phyloP scores from a whole-genome alignment of 2,888 invertebrate species.

The Diarsia dahlii region DNA sequence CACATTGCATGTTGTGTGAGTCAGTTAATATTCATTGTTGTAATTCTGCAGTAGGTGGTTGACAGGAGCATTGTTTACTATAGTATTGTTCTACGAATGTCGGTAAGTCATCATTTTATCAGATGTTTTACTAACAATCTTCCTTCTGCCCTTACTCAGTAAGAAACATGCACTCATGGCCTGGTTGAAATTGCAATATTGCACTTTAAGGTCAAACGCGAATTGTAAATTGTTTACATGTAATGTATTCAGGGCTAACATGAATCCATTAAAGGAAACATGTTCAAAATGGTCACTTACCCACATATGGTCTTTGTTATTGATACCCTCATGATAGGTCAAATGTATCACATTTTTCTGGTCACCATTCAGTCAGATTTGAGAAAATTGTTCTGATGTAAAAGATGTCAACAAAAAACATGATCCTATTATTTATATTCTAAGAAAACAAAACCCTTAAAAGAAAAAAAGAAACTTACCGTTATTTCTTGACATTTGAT shows the following conservation, averaged over 20 bases:
- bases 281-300: constrained; percentile 34
- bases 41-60: constrained; percentile 37
- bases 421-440: too few species aligned
- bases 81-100: constrained; percentile 43
- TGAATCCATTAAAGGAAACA: constrained; percentile 75
- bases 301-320: constrained; percentile 48
- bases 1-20: constrained; percentile 48
- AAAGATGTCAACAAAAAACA: background rate
- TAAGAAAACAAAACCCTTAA: background rate
- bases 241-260: constrained; percentile 80
- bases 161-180: constrained; percentile 65
- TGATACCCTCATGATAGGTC: constrained; percentile 29
- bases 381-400: background rate
- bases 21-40: constrained; percentile 55
- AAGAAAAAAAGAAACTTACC: too few species aligned
- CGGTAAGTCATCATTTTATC: constrained; percentile 5
- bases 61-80: constrained; percentile 54
- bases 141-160: constrained; percentile 30
- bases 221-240: constrained; percentile 66
- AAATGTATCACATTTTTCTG: background rate
- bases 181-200: constrained; percentile 72
- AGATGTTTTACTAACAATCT: constrained; percentile 44
- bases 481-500: constrained; percentile 84
- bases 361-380: background rate
- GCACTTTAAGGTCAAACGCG: constrained; percentile 70